Conservation (phyloP, 1,140 invertebrate species). For the Thalassaphorura encarpata region DNA sequence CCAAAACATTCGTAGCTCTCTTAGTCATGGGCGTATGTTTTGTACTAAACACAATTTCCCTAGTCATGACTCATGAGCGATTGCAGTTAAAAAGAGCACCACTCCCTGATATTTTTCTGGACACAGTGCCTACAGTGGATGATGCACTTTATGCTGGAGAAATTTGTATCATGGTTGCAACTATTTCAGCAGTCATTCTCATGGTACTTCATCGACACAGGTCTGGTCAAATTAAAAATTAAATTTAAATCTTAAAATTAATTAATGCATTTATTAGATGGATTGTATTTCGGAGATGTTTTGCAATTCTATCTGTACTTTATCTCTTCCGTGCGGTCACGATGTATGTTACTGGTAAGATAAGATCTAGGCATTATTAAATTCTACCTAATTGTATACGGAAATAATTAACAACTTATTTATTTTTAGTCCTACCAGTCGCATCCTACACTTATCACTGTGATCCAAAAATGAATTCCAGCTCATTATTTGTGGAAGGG, state of each 20-base stretch:
- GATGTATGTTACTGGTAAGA: constrained; percentile 83
- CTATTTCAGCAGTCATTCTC: constrained; percentile 46
- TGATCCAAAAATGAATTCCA: constrained; percentile 67
- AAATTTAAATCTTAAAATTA: too few relatives aligned
- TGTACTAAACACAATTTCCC: constrained; percentile 52
- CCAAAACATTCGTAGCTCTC: constrained; percentile 56
- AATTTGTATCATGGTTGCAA: constrained; percentile 70
- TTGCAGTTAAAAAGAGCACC: constrained; percentile 58
- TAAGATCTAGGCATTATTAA: too few relatives aligned
- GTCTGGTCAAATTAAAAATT: constrained; percentile 9
- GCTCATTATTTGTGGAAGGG: constrained; percentile 47
- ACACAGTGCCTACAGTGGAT: constrained; percentile 50
- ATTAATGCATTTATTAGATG: constrained; percentile 45
- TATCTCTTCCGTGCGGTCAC: constrained; percentile 79
- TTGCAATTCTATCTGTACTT: constrained; percentile 67
- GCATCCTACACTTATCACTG: constrained; percentile 71
- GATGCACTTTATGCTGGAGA: constrained; percentile 79
- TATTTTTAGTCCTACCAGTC: too few relatives aligned
- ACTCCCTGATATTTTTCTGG: constrained; percentile 68
- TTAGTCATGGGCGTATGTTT: constrained; percentile 51
- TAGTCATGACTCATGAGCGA: constrained; percentile 73
- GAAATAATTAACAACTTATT: too few relatives aligned
- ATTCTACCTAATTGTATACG: too few relatives aligned
- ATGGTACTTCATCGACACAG: constrained; percentile 22
- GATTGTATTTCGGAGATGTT: constrained; percentile 69